These are phyloP conservation scores for Ptilodon capucinus DNA, from an alignment of 2,888 invertebrate species.

Conservation along the genomic window DNA sequence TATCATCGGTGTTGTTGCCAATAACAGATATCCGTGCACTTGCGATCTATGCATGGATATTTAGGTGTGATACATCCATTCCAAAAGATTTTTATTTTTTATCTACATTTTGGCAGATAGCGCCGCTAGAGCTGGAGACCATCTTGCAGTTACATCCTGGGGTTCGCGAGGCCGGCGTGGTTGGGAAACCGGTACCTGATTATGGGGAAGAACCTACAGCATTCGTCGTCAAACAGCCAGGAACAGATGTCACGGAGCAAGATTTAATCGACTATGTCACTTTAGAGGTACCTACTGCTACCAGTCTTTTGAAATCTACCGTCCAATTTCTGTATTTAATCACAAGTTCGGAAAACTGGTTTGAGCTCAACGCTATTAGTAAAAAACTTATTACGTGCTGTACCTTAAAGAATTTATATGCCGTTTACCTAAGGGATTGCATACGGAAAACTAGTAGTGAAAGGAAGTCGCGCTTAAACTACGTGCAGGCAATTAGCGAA, in stretches of 20 bases:
- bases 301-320: no score
- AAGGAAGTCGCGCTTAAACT: neutral
- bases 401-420: no score
- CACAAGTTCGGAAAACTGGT: no score
- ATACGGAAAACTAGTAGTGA: neutral
- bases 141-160: constrained; percentile 86
- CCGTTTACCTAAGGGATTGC: no score
- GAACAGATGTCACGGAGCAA: constrained; percentile 72
- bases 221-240: constrained; percentile 85
- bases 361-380: no score
- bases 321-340: no score
- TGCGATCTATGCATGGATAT: no score
- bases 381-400: no score
- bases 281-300: constrained; percentile 44
- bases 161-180: constrained; percentile 89
- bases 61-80: no score
- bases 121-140: constrained; percentile 92
- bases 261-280: constrained; percentile 82
- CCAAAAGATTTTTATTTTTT: neutral
- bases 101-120: constrained; percentile 70
- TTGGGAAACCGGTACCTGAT: constrained; percentile 86
- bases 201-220: constrained; percentile 88
- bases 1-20: no score
- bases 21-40: no score
- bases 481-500: constrained; percentile 17